phyloP scores from a whole-genome alignment of 2,113 vertebrate genomes.

The Aleadryas rufinucha region DNA sequence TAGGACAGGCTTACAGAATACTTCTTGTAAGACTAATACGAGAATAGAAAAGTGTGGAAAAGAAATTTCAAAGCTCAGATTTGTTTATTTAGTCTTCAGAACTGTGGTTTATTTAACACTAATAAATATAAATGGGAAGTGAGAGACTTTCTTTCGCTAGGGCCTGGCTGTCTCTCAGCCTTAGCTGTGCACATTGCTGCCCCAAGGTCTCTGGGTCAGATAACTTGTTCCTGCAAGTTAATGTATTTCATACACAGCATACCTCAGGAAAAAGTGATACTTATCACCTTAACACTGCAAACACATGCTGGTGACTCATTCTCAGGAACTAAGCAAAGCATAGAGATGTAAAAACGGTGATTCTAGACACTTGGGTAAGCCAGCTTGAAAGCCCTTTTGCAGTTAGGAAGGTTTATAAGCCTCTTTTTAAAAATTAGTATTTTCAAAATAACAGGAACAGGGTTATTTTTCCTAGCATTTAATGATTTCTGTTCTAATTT shows the following conservation, averaged over 20 bases:
- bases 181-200: neutral
- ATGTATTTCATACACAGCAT: neutral
- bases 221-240: neutral
- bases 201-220: neutral
- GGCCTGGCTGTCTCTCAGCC: neutral
- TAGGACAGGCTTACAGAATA: neutral
- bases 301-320: neutral
- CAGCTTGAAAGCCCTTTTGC: neutral
- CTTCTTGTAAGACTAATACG: neutral
- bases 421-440: neutral
- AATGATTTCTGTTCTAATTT: neutral
- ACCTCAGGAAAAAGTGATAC: neutral
- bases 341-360: neutral
- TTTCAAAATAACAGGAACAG: neutral
- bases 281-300: neutral
- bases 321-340: neutral
- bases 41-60: neutral
- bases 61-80: neutral
- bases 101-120: neutral
- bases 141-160: neutral
- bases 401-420: neutral
- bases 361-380: neutral
- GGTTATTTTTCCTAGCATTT: neutral
- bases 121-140: neutral
- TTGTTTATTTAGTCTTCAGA: neutral